These are phyloP conservation scores for Chelonus insularis DNA, from an alignment of 1,140 invertebrate species.

Conservation along the genomic window DNA sequence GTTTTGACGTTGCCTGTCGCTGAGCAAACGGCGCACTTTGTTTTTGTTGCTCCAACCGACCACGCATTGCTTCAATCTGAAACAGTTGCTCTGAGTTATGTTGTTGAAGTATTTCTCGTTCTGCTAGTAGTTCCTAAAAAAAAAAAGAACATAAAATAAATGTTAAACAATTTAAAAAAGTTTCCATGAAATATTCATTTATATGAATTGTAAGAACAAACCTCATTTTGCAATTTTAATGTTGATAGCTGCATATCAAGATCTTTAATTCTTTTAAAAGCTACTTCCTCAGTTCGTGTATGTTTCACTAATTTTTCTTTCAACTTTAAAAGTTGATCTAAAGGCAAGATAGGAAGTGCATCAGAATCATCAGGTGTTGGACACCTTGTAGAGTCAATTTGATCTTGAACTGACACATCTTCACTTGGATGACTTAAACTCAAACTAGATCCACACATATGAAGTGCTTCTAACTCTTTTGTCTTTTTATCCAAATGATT, in stretches of 20 bases:
- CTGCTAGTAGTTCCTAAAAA: conserved; percentile 73
- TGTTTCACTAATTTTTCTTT: conserved; percentile 71
- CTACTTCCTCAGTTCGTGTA: conserved; percentile 72
- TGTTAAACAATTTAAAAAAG: neutral
- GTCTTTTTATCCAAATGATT: conserved; percentile 67
- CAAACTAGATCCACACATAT: conserved; percentile 63
- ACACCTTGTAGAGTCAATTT: conserved; percentile 57
- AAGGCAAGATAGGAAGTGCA: conserved; percentile 54
- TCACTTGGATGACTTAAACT: conserved; percentile 74
- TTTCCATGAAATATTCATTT: neutral
- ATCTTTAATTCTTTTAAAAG: conserved; percentile 73
- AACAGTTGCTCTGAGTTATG: conserved; percentile 78
- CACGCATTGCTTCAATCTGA: conserved; percentile 76
- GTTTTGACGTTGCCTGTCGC: conserved; percentile 67
- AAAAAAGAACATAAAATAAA: conserved; percentile 26
- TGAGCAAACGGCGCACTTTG: conserved; percentile 72
- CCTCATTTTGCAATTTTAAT: conserved; percentile 67
- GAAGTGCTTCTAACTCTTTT: conserved; percentile 69
- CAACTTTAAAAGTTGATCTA: conserved; percentile 64
- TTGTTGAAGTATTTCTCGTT: conserved; percentile 78
- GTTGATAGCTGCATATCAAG: conserved; percentile 71
- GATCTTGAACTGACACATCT: conserved; percentile 74
- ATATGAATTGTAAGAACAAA: conserved; percentile 37
- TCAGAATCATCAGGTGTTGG: conserved; percentile 55
- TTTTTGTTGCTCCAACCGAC: conserved; percentile 76